Percentiles rank a stretch among this genome's conserved stretches.
Conservation (phyloP, 2,113 vertebrate genomes). For the Pipra filicauda region DNA sequence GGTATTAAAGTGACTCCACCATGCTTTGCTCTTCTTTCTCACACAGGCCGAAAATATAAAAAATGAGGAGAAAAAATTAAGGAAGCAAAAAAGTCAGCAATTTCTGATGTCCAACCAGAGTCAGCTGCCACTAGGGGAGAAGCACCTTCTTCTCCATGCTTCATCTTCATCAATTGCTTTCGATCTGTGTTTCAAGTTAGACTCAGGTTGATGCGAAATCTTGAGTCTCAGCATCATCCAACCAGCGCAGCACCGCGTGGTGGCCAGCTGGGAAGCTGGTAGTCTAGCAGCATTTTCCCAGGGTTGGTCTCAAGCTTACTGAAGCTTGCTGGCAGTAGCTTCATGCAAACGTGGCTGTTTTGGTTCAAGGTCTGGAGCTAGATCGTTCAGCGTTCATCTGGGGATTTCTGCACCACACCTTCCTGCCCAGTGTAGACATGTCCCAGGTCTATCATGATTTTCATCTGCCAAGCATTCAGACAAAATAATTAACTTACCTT, state of each 20-base stretch:
- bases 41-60: constrained; percentile 10
- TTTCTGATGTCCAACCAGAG: not conserved
- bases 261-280: not conserved
- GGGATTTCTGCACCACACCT: constrained; percentile 64
- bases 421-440: constrained; percentile 48
- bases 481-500: constrained; percentile 73
- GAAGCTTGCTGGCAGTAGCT: not conserved
- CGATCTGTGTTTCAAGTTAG: not conserved
- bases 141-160: not conserved
- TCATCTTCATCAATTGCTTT: not conserved
- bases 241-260: rapidly evolving
- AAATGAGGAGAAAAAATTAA: not conserved
- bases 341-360: not conserved
- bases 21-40: constrained; percentile 33
- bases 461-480: constrained; percentile 64
- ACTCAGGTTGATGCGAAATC: not conserved
- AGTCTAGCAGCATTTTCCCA: not conserved
- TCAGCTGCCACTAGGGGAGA: not conserved
- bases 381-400: rapidly evolving
- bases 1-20: not conserved
- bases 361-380: not conserved
- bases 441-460: constrained; percentile 65
- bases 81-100: not conserved
- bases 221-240: not conserved
- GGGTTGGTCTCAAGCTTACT: not conserved